Base-by-base conservation (phyloP, 2,113 vertebrate species). In the Gnathonemus longibarbis region DNA sequence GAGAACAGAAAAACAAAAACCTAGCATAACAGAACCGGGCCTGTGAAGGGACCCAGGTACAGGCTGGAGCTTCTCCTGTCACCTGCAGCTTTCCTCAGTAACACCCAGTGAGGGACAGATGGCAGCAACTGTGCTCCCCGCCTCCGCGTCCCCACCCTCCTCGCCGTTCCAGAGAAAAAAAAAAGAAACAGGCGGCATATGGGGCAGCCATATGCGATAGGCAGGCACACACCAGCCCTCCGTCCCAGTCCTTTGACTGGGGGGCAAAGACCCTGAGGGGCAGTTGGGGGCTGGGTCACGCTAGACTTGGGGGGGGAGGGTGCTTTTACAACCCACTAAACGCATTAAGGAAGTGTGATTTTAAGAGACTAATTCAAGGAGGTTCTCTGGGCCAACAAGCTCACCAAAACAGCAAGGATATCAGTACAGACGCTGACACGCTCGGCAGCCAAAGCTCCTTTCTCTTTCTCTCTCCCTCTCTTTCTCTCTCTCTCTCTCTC, bases 61-160 rank as follows among this genome's bases (percentile, higher is more conserved):
- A 24, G 87, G 39, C 35, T 89, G 24, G 84, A 39, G 89, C 89
- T 84, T 58, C 58, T 74, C n/a, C 84, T 87, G 56, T 27, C 84
- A 85, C 84, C 83, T 90, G 58, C 88, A 89, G 88, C 24, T 39
- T 27, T 48, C 88, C 74, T 80, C 86, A 88, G 48, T 50, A 66
- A 90, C 88, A 80, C 35, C 42, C 88, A 66, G 88, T 56, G 88
- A 84, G 56, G 70, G 90, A 94, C 95, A 95, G 94, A 94, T 95
- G 94, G 93, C 84, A 66, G 42, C 17, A 87, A 91, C 92, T 92
- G 89, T 90, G 93, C 90, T 90, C 93, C 91, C 85, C 85, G 45
- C 89, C 91, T 88, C 11, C 77, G 21, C 24, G 9, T 31, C 13
- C 50, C 91, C 88, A 89, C 90, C 88, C 87, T 91, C 86, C 52